A percentile compares a stretch with the other conserved stretches of the same genome.
These are phyloP conservation scores for Seriola quinqueradiata DNA, from an alignment of 2,113 vertebrate genomes.

Conservation along the genomic window DNA sequence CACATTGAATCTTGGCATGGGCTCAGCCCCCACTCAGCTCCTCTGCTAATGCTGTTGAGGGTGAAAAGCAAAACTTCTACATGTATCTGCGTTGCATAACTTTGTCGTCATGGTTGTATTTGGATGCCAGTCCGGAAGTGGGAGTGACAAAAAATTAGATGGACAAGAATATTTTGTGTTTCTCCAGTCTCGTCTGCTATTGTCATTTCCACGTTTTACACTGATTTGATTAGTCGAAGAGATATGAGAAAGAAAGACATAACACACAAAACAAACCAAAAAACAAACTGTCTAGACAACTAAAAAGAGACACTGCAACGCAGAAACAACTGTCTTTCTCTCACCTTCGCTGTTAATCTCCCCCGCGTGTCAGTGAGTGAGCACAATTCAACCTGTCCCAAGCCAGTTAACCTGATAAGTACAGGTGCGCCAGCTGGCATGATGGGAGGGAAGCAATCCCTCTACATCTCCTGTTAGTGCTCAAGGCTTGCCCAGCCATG, in stretches of 20 bases:
- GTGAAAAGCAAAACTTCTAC: too few relatives aligned
- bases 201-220: too few relatives aligned
- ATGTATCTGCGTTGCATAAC: not conserved
- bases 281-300: not conserved
- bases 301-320: not conserved
- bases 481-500: constrained; percentile 28
- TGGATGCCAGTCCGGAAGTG: not conserved
- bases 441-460: constrained; percentile 8
- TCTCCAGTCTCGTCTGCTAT: not conserved
- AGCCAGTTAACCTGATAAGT: constrained; percentile 39
- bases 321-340: not conserved
- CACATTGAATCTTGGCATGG: not conserved
- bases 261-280: not conserved
- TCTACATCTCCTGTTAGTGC: constrained; percentile 17
- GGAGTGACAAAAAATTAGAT: not conserved
- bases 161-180: constrained; percentile 4
- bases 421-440: constrained; percentile 28
- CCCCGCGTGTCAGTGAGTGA: constrained; percentile 4
- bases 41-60: too few relatives aligned
- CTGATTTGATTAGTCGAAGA: not conserved
- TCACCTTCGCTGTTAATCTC: not conserved
- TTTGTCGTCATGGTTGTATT: not conserved
- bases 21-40: too few relatives aligned
- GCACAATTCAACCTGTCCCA: constrained; percentile 30
- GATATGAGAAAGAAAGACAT: not conserved